Conservation (phyloP, 2,113 vertebrate genomes). For the Typhlomys cinereus region DNA sequence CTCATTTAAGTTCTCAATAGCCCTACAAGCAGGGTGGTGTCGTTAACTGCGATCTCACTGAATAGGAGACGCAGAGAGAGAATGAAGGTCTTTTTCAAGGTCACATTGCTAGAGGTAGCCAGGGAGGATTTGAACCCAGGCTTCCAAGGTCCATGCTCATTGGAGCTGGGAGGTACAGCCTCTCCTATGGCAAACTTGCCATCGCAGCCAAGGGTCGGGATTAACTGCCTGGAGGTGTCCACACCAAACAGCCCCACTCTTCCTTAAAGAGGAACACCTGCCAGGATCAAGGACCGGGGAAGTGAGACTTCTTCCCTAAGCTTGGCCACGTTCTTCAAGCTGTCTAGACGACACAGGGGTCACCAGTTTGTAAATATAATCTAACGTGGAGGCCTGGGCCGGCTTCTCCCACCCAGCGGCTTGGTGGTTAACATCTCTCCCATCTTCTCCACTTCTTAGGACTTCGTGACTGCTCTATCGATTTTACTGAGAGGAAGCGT, state of each 20-base stretch:
- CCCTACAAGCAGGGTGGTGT: neutral
- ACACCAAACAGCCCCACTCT: neutral
- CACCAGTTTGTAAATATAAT: rapidly evolving
- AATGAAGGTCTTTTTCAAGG: neutral
- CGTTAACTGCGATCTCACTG: neutral
- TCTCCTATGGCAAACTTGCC: rapidly evolving
- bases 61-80: neutral
- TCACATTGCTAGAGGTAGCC: neutral
- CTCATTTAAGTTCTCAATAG: neutral
- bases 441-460: conserved; percentile 83
- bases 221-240: neutral
- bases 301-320: neutral
- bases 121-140: neutral
- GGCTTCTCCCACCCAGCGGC: neutral
- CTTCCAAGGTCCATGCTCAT: neutral
- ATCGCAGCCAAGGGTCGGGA: neutral
- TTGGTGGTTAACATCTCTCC: neutral
- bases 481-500: conserved; percentile 94
- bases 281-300: neutral
- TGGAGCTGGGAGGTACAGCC: neutral
- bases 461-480: conserved; percentile 96
- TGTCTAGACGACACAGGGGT: neutral
- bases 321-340: neutral
- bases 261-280: neutral
- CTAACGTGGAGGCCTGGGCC: neutral